These are phyloP conservation scores for Tinamus major DNA, from an alignment of 2,797 vertebrate species.

Conservation along the genomic window DNA sequence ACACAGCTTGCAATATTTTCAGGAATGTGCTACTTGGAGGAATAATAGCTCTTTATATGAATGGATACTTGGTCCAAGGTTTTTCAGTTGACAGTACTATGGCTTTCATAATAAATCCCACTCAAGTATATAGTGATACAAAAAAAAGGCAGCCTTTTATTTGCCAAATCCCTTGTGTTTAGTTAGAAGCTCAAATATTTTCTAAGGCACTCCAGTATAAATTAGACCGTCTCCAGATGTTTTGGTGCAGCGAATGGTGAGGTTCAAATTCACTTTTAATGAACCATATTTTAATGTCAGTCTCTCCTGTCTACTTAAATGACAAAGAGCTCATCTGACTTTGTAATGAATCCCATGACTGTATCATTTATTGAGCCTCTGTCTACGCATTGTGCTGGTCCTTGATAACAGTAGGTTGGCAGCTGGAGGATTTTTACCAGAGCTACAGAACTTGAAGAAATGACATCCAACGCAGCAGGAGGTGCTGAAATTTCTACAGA, in stretches of 20 bases:
- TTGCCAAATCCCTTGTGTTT: constrained; percentile 76
- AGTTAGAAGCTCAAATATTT: constrained; percentile 77
- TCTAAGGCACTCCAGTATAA: constrained; percentile 68
- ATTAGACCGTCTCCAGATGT: constrained; percentile 77
- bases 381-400: constrained; percentile 37
- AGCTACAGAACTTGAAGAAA: constrained; percentile 47
- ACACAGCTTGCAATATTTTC: background rate
- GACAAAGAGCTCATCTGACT: constrained; percentile 80
- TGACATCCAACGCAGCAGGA: constrained; percentile 21
- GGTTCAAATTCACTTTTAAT: constrained; percentile 80
- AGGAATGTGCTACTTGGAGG: background rate
- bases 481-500: background rate
- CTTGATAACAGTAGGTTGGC: constrained; percentile 7
- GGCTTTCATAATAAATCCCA: constrained; percentile 60
- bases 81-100: constrained; percentile 18
- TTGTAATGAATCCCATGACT: constrained; percentile 74
- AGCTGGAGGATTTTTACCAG: constrained; percentile 31
- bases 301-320: constrained; percentile 76
- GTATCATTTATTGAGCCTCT: constrained; percentile 60
- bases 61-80: background rate
- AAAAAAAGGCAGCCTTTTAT: constrained; percentile 45
- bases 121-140: constrained; percentile 21
- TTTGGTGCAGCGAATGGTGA: constrained; percentile 73
- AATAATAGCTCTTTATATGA: constrained; percentile 17
- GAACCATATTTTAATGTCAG: constrained; percentile 78